These are phyloP conservation scores for Callimorpha dominula DNA, from an alignment of 2,888 invertebrate species.

Conservation along the genomic window DNA sequence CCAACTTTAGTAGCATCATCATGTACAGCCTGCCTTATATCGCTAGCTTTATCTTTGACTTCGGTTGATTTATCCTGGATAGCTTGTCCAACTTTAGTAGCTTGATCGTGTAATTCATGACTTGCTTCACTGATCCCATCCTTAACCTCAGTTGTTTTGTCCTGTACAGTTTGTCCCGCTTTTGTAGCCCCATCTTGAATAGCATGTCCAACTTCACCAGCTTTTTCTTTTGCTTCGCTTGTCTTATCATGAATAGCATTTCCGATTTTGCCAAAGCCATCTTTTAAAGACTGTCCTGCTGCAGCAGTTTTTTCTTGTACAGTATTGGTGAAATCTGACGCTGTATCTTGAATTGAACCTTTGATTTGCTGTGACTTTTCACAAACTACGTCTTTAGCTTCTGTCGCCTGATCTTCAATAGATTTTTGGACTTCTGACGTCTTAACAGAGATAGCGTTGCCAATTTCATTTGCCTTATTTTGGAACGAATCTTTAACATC, in stretches of 20 bases:
- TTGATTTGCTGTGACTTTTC: slow-evolving; percentile 56
- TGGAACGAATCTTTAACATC: slow-evolving; percentile 46
- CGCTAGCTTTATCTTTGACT: slow-evolving; percentile 27
- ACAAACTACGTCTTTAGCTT: slow-evolving; percentile 52
- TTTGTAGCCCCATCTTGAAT: slow-evolving; percentile 57
- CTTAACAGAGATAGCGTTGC: slow-evolving; percentile 51
- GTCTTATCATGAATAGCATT: slow-evolving; percentile 51
- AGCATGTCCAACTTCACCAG: slow-evolving; percentile 27
- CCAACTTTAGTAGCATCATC: slow-evolving; percentile 48
- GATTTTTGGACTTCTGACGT: slow-evolving; percentile 51
- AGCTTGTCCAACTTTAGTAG: slow-evolving; percentile 57
- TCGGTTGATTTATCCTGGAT: slow-evolving; percentile 33
- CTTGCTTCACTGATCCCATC: slow-evolving; percentile 40
- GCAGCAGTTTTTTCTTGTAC: slow-evolving; percentile 51
- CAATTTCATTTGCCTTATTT: slow-evolving; percentile 51
- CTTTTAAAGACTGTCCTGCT: slow-evolving; percentile 46
- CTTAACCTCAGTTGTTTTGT: slow-evolving; percentile 28
- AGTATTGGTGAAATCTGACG: slow-evolving; percentile 53
- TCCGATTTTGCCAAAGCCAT: slow-evolving; percentile 50
- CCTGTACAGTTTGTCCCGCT: slow-evolving; percentile 54
- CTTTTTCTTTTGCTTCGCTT: slow-evolving; percentile 43
- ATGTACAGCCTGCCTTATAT: slow-evolving; percentile 42
- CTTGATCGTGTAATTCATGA: slow-evolving; percentile 53
- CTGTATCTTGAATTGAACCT: slow-evolving; percentile 56
- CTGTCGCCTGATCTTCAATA: slow-evolving; percentile 54